Evolutionary conservation across 64 coral and sea anemone species (phyloP), one percentile per base, ranked within the genome.

Genomic region (Montipora efflorescens): DNA sequence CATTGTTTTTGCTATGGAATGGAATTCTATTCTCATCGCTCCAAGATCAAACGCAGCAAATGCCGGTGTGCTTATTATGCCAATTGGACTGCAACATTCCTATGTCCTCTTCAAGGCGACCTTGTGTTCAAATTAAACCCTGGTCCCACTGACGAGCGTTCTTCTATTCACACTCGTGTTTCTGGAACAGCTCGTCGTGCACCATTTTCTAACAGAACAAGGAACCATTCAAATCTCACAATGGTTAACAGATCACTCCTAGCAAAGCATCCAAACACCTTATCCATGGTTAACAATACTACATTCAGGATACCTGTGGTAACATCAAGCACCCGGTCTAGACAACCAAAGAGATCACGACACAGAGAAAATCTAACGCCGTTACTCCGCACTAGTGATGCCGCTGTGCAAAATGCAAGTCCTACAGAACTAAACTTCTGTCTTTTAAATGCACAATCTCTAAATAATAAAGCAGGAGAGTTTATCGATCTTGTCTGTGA

Each of bases 211-310:
- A 66, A 53, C 28, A 84, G 82, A 84, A 64, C 82, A 84, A 83
- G 80, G 55, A 85, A 85, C 82, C 19, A 85, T 23, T 85, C 82
- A 21, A 85, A 85, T 66, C 82, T 85, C 67, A 85, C 25, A 36
- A 85, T 59, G 36, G 55, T 66, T 66, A 85, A 44, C 19, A 85
- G 82, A 66, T 8, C 82, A 22, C 82, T 59, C 66, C 19, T 44
- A 85, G 70, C 55, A 8, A 70, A 85, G 43, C 55, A 85, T 66
- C 67, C 59, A 15, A 85, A 67, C 58, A 67, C 82, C 2, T 55
- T 7, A 5, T 10, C 52, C 52, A 5, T 5, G 52, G 52, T 55
- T 5, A 55, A 55, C 9, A 55, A 55, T 7, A 10, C 52, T 5
- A 55, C 52, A 55, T 55, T 55, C 52, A 55, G 9, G 52, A 55